Base-by-base conservation (phyloP, 2,113 vertebrate genomes). In the Acrocephalus arundinaceus region DNA sequence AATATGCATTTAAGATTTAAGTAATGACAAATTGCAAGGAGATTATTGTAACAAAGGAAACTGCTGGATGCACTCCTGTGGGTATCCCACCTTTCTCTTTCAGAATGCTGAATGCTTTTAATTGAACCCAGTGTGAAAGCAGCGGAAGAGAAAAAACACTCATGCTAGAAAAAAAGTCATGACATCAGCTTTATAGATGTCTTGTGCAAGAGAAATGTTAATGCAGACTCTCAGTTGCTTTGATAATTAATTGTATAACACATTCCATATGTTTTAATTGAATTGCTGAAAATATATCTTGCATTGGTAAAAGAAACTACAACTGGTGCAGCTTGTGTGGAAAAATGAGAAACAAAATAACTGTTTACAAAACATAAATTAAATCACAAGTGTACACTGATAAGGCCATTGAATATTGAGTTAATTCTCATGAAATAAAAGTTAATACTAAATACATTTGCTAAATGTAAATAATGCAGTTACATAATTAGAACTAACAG, bases 401-500 rank as follows among this genome's bases (percentile, higher is more conserved):
- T 78, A 61, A 83, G 82, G 63, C 79, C 61, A 84, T 67, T 84
- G 49, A 75, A 75, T 87, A 86, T 68, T 89, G 91, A 96, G 59
- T 41, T 94, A 95, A 96, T 89, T 85, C 12, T 31, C 80, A 49
- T 61, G 17, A 84, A 93, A 88, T 31, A 92, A 84, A 96, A 95
- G 54, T 96, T 96, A 78, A 75, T 85, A 90, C n/a, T 87, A 89
- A 94, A 72, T 94, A 78, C 94, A 89, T 95, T 97, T 97, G 37
- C 88, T 63, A 91, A 97, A 93, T 51, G 52, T 74, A 85, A 88
- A 68, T 73, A 93, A 94, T 90, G 86, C 85, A 87, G 75, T 95
- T 96, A 85, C 51, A 9, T 97, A 97, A 97, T 97, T 97, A 94
- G 76, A 92, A 97, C 68, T 96, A 93, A 92, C 83, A 96, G 93